A percentile compares a stretch with the other conserved stretches of the same genome.
Evolutionary conservation across 2,888 invertebrate species (phyloP).

Genomic region (Cantharis rustica): DNA sequence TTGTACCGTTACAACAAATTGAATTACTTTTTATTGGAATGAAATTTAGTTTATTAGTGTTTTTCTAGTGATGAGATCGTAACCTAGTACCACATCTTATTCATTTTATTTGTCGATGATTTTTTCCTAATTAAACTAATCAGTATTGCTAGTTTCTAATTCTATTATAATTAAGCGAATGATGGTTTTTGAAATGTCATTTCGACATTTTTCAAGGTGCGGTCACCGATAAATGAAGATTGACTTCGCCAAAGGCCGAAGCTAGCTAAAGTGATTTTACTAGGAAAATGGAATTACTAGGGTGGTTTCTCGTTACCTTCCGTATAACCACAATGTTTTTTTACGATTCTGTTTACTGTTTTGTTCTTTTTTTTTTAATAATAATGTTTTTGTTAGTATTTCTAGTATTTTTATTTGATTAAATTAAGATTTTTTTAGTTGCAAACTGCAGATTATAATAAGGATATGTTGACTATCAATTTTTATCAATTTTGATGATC

Average conservation of each 20-base stretch:
- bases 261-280: neutral
- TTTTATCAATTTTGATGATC: conserved; percentile 29
- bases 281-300: neutral
- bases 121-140: too few relatives aligned
- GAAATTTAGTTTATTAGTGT: too few relatives aligned
- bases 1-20: too few relatives aligned
- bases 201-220: neutral
- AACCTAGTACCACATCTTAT: too few relatives aligned
- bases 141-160: neutral
- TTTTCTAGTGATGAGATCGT: too few relatives aligned
- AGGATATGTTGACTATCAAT: conserved; percentile 20
- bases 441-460: conserved; percentile 5
- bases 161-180: neutral
- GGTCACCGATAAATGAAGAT: neutral
- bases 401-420: neutral
- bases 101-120: too few relatives aligned
- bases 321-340: neutral
- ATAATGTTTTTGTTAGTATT: neutral
- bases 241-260: neutral
- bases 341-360: too few relatives aligned
- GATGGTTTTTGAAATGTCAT: neutral
- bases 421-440: conserved; percentile 10
- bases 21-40: too few relatives aligned
- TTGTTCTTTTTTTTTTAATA: neutral
- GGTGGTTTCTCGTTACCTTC: neutral